These are phyloP conservation scores for Nannoperca australis DNA, from an alignment of 2,797 vertebrate species.

Conservation along the genomic window DNA sequence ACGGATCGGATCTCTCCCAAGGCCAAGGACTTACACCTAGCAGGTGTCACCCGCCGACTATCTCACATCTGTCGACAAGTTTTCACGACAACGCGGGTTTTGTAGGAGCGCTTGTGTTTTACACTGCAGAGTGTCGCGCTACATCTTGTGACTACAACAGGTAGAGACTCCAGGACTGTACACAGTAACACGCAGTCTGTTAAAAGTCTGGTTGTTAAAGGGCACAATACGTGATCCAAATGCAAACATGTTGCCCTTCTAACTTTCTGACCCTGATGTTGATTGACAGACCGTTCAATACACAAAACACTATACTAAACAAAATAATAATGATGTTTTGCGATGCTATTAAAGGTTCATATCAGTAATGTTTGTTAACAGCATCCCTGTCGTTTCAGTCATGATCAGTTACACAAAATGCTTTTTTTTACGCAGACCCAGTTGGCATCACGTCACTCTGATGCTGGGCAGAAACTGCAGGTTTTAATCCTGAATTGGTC, in stretches of 20 bases:
- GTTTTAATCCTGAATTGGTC: neutral
- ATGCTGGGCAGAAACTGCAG: neutral
- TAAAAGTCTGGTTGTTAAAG: neutral
- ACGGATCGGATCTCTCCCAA: slow-evolving; percentile 70
- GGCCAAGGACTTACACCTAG: slow-evolving; percentile 73
- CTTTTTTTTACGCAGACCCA: neutral
- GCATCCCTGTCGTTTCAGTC: neutral
- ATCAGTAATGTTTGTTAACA: neutral
- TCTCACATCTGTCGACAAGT: slow-evolving; percentile 61
- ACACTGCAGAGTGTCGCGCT: slow-evolving; percentile 38
- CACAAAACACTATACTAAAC: neutral
- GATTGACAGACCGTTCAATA: neutral
- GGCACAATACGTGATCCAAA: neutral
- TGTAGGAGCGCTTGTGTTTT: slow-evolving; percentile 33
- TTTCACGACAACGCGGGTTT: slow-evolving; percentile 51
- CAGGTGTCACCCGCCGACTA: slow-evolving; percentile 73
- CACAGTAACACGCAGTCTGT: slow-evolving; percentile 15
- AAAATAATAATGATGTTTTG: neutral
- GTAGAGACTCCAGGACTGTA: slow-evolving; percentile 11
- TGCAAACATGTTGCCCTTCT: neutral
- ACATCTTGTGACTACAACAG: slow-evolving; percentile 32
- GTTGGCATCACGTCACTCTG: neutral
- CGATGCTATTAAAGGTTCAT: neutral
- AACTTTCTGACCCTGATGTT: neutral
- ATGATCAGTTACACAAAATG: neutral